These are phyloP conservation scores for Myopa tessellatipennis DNA, from an alignment of 2,888 invertebrate species.

Conservation along the genomic window DNA sequence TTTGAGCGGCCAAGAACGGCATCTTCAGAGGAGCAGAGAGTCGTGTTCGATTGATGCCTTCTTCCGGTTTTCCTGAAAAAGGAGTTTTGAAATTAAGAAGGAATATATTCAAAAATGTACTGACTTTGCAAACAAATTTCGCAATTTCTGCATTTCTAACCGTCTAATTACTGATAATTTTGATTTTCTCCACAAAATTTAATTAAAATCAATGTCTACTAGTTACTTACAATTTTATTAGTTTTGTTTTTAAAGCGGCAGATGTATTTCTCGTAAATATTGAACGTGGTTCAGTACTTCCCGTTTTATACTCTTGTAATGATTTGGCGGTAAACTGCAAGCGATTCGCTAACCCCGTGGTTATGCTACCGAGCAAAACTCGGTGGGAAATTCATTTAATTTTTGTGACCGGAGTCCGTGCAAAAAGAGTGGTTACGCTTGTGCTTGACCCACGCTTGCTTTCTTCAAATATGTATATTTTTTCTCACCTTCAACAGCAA, in stretches of 20 bases:
- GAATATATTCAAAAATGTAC: background rate
- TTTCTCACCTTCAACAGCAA: too few relatives aligned
- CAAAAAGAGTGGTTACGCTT: too few relatives aligned
- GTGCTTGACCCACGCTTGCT: too few relatives aligned
- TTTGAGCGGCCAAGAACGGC: slow-evolving; percentile 43
- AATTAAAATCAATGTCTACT: slow-evolving; percentile 21
- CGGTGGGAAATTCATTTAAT: too few relatives aligned
- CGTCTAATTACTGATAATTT: slow-evolving; percentile 43
- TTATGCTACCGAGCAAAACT: background rate
- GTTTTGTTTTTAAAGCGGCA: background rate
- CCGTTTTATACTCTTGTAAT: background rate
- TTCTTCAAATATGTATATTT: too few relatives aligned
- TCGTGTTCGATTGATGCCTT: slow-evolving; percentile 42
- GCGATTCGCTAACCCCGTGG: background rate
- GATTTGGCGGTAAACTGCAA: background rate
- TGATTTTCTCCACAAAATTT: slow-evolving; percentile 20
- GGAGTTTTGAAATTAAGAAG: background rate
- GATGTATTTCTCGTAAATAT: slow-evolving; percentile 25
- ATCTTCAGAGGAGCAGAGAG: slow-evolving; percentile 44
- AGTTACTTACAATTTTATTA: slow-evolving; percentile 28
- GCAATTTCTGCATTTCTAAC: slow-evolving; percentile 62
- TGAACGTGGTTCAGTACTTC: slow-evolving; percentile 17
- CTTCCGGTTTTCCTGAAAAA: slow-evolving; percentile 51
- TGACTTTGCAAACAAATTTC: slow-evolving; percentile 62
- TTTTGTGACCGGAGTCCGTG: too few relatives aligned